Evolutionary conservation across 2,113 vertebrate species (phyloP), one percentile per base, ranked within the genome.

Genomic region (Paradoxurus hermaphroditus): DNA sequence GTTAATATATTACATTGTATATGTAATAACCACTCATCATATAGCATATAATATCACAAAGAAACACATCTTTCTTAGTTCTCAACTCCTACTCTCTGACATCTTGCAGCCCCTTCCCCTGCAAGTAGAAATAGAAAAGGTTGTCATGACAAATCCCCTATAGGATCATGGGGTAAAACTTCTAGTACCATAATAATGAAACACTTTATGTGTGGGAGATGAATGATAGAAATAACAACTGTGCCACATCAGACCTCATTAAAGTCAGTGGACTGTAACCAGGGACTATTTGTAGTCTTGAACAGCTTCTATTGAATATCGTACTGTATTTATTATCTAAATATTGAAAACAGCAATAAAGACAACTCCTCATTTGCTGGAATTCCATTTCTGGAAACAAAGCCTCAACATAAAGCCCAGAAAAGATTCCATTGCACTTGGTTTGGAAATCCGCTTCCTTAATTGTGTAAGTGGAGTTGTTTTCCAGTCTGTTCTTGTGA

Each of bases 161-260:
- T 86, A 95, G 93, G 84, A 97, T 94, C 86, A 56, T 0, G 21
- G 93, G 63, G 90, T 92, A 93, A 90, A 95, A 94, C 53, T 88
- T 96, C 88, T 95, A 82, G 92, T 84, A 31, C 89, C 34, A 21
- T 94, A 95, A 96, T 98, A 98, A 98, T 98, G 97, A 98, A 98
- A 98, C 97, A 98, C 90, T 88, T 95, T 94, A 87, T 86, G 84
- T 97, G 97, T 96, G 82, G 87, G 91, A 59, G 46, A 95, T 88
- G 84, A 94, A 94, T 98, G 77, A 96, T 91, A 96, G 97, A 96
- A 97, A 97, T 97, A 98, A 96, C 96, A 98, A 96, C 90, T 95
- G 92, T 92, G 72, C 31, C 94, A 90, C 67, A 44, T 96, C 96
- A 94, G 96, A 79, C 68, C 81, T 96, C 73, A 53, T 97, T 96